Evolutionary conservation across 2,113 vertebrate genomes (phyloP), one percentile per base, ranked within the genome.

Genomic region (Falco punctatus): DNA sequence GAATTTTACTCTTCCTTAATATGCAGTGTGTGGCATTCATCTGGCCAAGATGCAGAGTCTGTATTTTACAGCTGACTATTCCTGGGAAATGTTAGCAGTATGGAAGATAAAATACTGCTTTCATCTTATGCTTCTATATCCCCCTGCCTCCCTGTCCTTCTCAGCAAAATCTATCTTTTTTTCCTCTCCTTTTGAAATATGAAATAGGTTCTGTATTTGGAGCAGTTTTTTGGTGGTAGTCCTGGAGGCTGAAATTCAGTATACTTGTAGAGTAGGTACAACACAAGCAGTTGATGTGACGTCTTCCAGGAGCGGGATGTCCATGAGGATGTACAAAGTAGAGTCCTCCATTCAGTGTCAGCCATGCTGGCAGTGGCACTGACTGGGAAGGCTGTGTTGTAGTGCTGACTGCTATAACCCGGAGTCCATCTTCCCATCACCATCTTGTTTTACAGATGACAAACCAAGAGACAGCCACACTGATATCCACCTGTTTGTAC

Each of bases 251-350:
- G 13, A 55, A 79, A 28, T 81, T 75, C 24, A 19, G 3, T 42
- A 5, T 54, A 17, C 18, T 58, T 28, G 22, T 52, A 61, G 62
- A 54, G 27, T 24, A 70, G 62, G 19, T 48, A n/a, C 32, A 69
- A 6, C 22, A 35, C 61, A 40, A 35, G 35, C 61, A 48, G 79
- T 26, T 74, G 32, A 40, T 48, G 21, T 54, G 44, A 66, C 11
- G 38, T 49, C 32, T 73, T 51, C 42, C 28, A 57, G 42, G 22
- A 62, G 71, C 12, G 9, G 24, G 17, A 13, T 90, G 40, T 32
- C 52, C 0, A 0, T 19, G n/a, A 38, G 4, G 32, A 38, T 5
- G 23, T 38, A 33, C 0, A 1, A 22, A 61, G 33, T 40, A 7
- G 19, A n/a, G 24, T 27, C 15, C 30, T 64, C 42, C 1, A 0